A percentile compares a stretch with the other conserved stretches of the same genome.
These are phyloP conservation scores for Zalophus californianus DNA, from an alignment of 2,797 vertebrate genomes.

Conservation along the genomic window DNA sequence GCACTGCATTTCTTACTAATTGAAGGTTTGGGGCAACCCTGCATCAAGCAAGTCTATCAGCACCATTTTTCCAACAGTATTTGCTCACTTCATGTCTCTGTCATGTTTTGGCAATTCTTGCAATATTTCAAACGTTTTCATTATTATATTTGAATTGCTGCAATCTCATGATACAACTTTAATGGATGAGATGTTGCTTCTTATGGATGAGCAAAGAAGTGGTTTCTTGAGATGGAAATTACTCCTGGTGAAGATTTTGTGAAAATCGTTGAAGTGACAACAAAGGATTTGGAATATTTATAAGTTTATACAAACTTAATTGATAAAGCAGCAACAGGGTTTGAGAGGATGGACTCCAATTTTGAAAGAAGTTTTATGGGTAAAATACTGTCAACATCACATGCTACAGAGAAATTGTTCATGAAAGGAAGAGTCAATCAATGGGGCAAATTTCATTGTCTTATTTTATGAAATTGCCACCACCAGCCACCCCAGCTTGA, in stretches of 20 bases:
- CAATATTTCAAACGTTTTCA: neutral
- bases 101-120: neutral
- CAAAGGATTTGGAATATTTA: neutral
- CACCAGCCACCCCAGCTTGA: neutral
- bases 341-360: neutral
- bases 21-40: neutral
- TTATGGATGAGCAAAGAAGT: neutral
- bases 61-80: neutral
- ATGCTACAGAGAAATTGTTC: neutral
- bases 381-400: neutral
- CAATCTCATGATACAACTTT: neutral
- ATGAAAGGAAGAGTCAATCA: neutral
- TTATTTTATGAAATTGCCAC: neutral
- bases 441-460: neutral
- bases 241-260: neutral
- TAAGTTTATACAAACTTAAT: too few species aligned
- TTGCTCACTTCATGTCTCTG: neutral
- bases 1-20: neutral
- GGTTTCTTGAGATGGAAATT: neutral
- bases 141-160: neutral
- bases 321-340: neutral
- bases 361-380: neutral
- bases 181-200: neutral
- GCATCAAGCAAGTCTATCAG: neutral
- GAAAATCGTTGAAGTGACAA: neutral